Evolutionary conservation across 2,888 invertebrate species (phyloP).

Genomic region (Muschampia plurimacula): DNA sequence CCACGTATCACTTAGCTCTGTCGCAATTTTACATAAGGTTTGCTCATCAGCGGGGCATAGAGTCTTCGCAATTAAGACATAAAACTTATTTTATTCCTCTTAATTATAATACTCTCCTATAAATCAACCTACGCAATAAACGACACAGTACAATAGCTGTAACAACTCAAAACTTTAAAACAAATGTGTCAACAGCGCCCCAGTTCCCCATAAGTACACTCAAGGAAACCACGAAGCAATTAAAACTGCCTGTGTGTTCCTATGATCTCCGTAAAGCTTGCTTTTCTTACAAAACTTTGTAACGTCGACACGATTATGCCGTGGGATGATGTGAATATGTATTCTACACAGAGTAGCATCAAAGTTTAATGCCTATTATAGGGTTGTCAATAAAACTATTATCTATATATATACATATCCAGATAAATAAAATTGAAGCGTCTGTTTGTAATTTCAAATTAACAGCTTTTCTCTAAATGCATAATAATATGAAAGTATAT

Average conservation of each 20-base stretch:
- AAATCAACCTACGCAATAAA: neutral
- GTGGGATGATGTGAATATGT: neutral
- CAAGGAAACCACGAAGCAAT: conserved; percentile 1
- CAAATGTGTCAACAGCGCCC: neutral
- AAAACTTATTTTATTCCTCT: neutral
- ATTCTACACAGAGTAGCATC: neutral
- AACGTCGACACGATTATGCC: neutral
- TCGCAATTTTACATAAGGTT: no score
- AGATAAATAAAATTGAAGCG: no score
- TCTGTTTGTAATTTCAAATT: no score
- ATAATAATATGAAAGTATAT: no score
- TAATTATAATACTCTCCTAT: neutral
- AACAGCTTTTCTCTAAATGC: no score
- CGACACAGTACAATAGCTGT: neutral
- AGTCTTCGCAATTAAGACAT: neutral
- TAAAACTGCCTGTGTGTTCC: neutral
- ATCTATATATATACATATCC: no score
- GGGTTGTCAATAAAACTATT: no score
- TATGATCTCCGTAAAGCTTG: conserved; percentile 4
- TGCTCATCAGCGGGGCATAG: no score
- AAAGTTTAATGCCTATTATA: neutral
- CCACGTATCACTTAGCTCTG: no score
- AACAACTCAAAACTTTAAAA: neutral
- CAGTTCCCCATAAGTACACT: conserved; percentile 4
- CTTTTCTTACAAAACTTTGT: conserved; percentile 7